Base-by-base conservation (phyloP, 1,140 invertebrate species). In the Pentalonia nigronervosa region DNA sequence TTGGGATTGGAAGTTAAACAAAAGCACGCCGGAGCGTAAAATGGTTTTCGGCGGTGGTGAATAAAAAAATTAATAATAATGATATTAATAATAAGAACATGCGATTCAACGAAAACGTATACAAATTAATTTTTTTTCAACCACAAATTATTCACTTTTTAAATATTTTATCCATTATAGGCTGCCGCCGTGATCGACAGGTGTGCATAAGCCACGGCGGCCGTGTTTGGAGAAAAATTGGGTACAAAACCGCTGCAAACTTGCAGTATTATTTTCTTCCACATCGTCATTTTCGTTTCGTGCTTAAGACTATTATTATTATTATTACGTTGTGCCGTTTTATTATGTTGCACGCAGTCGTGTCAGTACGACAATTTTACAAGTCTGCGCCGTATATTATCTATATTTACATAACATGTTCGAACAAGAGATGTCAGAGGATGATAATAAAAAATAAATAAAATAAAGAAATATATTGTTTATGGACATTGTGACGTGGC, bases 361-460 rank as follows among this genome's bases (percentile, higher is more conserved):
- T 93, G 91, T 93, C 91, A 41, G 91, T 93, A 91, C 91, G 76
- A 93, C 91, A 93, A 93, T 93, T 93, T 93, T 93, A 93, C 91
- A 86, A 93, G 91, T 93, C 91, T 93, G 45, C 81, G 91, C 81
- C 81, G 25, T 93, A 93, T 93, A 93, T 93, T 93, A 84, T 93
- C 91, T 53, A 93, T 93, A 93, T 93, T 93, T 93, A 84, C 91
- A 93, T 93, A 93, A 93, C 91, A 93, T 93, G 91, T 93, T 93
- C 81, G 91, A 83, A 93, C 91, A 93, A 93, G 81, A 93, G 91
- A 93, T 93, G 91, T 93, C 91, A 53, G 47, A 93, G 84, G 91
- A 93, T 84, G 91, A 93, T 84, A 93, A 84, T 93, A 93, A 92
- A 92, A 92, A 91, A 90, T 67, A 56, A 67, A 20, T 25, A 76